phyloP scores from a whole-genome alignment of 2,797 vertebrate genomes.

The Sebastes kiyomatsui region DNA sequence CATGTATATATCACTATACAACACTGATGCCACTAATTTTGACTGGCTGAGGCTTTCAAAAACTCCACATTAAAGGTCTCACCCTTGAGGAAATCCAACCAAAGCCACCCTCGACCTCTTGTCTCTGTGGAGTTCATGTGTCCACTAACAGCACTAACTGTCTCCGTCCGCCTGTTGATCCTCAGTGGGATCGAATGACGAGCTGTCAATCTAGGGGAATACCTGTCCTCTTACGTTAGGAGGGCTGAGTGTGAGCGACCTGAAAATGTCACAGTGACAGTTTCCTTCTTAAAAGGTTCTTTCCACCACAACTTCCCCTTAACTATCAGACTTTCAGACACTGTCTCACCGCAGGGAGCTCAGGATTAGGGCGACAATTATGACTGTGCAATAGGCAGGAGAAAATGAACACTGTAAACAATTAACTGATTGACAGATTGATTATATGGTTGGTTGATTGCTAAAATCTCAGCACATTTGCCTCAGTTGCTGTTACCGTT shows the following conservation, averaged over 20 bases:
- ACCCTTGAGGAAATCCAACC: neutral
- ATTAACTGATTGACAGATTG: slow-evolving; percentile 16
- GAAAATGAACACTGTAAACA: slow-evolving; percentile 25
- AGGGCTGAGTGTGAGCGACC: neutral
- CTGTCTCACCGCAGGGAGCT: slow-evolving; percentile 44
- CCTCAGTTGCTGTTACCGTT: neutral
- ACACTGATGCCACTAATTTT: neutral
- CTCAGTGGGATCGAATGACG: slow-evolving; percentile 25
- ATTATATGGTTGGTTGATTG: slow-evolving; percentile 6
- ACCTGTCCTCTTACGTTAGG: slow-evolving; percentile 62
- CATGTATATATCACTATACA: neutral
- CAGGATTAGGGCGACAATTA: neutral
- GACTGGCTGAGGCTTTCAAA: neutral
- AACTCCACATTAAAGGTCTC: neutral
- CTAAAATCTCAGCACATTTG: neutral
- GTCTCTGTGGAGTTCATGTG: slow-evolving; percentile 39
- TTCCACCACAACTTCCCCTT: slow-evolving; percentile 77
- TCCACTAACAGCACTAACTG: slow-evolving; percentile 44
- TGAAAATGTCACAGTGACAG: slow-evolving; percentile 39
- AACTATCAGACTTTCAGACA: slow-evolving; percentile 49
- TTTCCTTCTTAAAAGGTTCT: slow-evolving; percentile 77
- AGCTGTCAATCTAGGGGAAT: slow-evolving; percentile 71
- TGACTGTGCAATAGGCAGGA: neutral
- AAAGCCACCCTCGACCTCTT: neutral
- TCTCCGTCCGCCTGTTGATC: slow-evolving; percentile 26